phyloP scores from a whole-genome alignment of 2,888 invertebrate genomes.

The Aporophyla nigra region DNA sequence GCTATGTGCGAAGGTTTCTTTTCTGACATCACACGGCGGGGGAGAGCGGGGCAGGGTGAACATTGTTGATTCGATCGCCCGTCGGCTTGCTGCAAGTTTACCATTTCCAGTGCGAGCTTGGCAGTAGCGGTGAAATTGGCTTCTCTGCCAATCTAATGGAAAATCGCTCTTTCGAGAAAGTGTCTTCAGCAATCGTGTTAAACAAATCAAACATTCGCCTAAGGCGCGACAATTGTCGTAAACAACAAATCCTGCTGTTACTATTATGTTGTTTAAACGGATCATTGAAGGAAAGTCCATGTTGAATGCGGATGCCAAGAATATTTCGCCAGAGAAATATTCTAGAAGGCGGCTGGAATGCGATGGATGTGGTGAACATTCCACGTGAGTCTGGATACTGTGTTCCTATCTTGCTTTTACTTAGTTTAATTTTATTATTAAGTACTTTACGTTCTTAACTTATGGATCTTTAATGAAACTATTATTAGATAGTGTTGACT shows the following conservation, averaged over 20 bases:
- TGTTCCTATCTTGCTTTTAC: conserved; percentile 16
- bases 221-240: conserved; percentile 87
- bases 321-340: conserved; percentile 84
- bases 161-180: conserved; percentile 86
- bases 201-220: conserved; percentile 87
- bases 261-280: conserved; percentile 91
- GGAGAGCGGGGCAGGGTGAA: conserved; percentile 64
- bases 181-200: conserved; percentile 82
- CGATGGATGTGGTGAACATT: conserved; percentile 87
- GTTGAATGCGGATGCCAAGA: conserved; percentile 85
- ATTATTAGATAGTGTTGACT: neutral
- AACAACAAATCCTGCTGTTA: conserved; percentile 88
- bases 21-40: conserved; percentile 66
- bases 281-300: conserved; percentile 90
- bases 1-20: conserved; percentile 76
- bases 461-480: conserved; percentile 1
- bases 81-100: conserved; percentile 64
- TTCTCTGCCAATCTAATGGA: conserved; percentile 90
- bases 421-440: conserved; percentile 10
- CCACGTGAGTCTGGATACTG: conserved; percentile 82
- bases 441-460: neutral
- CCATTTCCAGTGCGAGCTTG: conserved; percentile 80
- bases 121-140: conserved; percentile 86
- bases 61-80: conserved; percentile 76
- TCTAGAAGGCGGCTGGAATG: conserved; percentile 89